Percentiles rank a stretch among this genome's conserved stretches.
Conservation (phyloP, 2,113 vertebrate genomes). For the Brachirus orientalis region DNA sequence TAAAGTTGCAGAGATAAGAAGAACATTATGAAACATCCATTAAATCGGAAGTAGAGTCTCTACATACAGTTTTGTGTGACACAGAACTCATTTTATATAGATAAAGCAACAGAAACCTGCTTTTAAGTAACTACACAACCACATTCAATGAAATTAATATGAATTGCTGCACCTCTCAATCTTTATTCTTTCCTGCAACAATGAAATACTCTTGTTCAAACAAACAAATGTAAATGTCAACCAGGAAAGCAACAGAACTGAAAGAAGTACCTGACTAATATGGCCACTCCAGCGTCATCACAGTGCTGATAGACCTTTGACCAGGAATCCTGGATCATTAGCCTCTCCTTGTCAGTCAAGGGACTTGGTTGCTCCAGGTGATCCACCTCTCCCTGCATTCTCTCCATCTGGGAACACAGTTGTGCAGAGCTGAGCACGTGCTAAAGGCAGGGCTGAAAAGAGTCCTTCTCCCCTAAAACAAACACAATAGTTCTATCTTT, state of each 20-base stretch:
- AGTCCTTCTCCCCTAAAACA: slow-evolving; percentile 31
- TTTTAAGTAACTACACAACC: neutral
- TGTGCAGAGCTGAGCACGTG: slow-evolving; percentile 60
- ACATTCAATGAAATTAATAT: neutral
- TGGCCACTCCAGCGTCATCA: slow-evolving; percentile 77
- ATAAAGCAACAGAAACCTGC: neutral
- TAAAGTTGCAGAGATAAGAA: no score
- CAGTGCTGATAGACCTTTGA: slow-evolving; percentile 74
- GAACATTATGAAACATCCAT: no score
- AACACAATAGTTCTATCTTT: slow-evolving; percentile 52
- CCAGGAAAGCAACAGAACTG: slow-evolving; percentile 2
- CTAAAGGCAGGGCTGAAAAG: slow-evolving; percentile 44
- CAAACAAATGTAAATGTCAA: neutral
- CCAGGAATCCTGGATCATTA: slow-evolving; percentile 79
- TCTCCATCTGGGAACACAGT: slow-evolving; percentile 74
- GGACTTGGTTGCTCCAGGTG: slow-evolving; percentile 66
- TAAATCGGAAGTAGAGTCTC: no score
- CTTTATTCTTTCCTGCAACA: neutral
- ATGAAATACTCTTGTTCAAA: neutral
- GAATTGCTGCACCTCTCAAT: neutral
- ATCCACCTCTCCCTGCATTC: slow-evolving; percentile 66
- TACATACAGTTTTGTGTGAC: no score
- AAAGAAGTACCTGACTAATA: slow-evolving; percentile 76
- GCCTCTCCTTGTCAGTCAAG: slow-evolving; percentile 73
- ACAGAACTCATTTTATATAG: neutral